Base-by-base conservation (phyloP, 2,888 invertebrate species). In the Erebia palarica region DNA sequence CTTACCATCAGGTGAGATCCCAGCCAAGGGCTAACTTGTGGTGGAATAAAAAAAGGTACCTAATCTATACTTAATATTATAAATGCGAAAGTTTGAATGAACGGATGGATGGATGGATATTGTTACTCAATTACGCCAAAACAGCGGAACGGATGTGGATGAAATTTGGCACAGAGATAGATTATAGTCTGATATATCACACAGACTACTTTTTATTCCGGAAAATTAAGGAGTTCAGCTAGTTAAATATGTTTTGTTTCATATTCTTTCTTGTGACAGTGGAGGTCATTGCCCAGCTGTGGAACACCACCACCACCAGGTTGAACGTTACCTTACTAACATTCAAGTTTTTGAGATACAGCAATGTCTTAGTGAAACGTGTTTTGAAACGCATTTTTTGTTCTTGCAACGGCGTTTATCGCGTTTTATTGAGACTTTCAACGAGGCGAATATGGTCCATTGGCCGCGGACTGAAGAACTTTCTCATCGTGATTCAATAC, bases 351-450 rank as follows among this genome's bases (percentile, higher is more conserved):
- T 65, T 65, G 36, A 53, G 27, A 36, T 11, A 53, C 27, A 65
- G 63, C 21, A 21, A 49, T 65, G 55, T 9, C 42, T 55, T 36
- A 53, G 55, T 65, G 55, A 58, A 66, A 66, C 66, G 57, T 58
- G 57, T 66, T 58, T 58, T 66, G 21, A 66, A 55, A 55, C n/a
- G 65, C 65, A 55, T 57, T 58, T 57, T 66, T 66, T 66, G 51
- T 65, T 66, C 66, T 66, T 58, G 49, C 9, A 65, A 65, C 65
- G 66, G 61, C 64, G 60, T 68, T 72, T 72, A 74, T 68, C 65
- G 72, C 57, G 49, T 72, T 72, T 72, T 70, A 71, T 73, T 73
- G 71, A 60, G 69, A 71, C 73, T 73, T 73, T 73, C 71, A 69
- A 60, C 71, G 67, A 65, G 69, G 64, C 64, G 65, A 67, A 67